Evolutionary conservation across 2,888 invertebrate genomes (phyloP), one percentile per base, ranked within the genome.

Genomic region (Pammene fasciana): DNA sequence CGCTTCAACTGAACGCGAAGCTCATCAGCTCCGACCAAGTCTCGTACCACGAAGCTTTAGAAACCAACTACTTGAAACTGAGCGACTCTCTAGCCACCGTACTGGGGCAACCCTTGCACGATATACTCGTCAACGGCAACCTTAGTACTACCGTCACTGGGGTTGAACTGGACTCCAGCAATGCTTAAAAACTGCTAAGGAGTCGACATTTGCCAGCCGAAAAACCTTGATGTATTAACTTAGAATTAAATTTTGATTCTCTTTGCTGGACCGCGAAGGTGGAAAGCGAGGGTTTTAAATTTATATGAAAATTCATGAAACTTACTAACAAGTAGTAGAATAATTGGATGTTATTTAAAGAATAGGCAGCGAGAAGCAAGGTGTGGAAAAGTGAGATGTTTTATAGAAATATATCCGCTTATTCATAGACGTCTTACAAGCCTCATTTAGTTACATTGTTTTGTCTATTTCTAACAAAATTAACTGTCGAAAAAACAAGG

Each of bases 41-140:
- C 62, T 97, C 98, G 76, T 99, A 99, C 84, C 99, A 99, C 82
- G 97, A 97, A 82, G 97, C 96, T 7, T 89, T 99, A 45, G 95
- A 96, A 76, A 94, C 95, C 54, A 98, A 98, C 88, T 98, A 97
- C 89, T 95, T 96, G 81, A 97, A 97, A 79, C 93, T 98, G 64
- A 97, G 97, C 78, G 94, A 95, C 68, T 96, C 96, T 11, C 92
- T 98, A 43, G 95, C 96, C 55, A 93, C 93, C 45, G 88, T 97
- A 73, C 93, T 97, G 72, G 96, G 96, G 0, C 97, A 97, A 81
- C 94, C 96, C 0, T 89, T 97, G 59, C 94, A 94, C 45, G 90
- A 92, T 61, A 92, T 92, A 65, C 87, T 94, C 57, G 95, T 96
- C 79, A 95, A 97, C 75, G 97, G 97, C 74, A 96, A 95, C 85